These are phyloP conservation scores for Phyto melanocephala DNA, from an alignment of 2,888 invertebrate genomes.

Conservation along the genomic window DNA sequence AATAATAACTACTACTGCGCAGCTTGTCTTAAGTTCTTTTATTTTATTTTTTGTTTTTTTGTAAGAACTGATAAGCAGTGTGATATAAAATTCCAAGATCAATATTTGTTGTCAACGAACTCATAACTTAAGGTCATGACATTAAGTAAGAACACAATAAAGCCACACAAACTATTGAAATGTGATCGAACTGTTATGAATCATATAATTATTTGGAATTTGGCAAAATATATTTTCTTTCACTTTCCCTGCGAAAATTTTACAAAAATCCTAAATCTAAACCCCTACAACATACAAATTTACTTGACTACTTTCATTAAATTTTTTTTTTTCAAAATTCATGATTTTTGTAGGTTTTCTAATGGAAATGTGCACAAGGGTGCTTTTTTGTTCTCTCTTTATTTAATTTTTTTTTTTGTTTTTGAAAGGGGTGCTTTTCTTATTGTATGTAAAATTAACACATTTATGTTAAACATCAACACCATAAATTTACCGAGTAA, in stretches of 20 bases:
- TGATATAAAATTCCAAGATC: slow-evolving; percentile 17
- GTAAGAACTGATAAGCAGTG: too few species aligned
- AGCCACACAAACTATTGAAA: slow-evolving; percentile 38
- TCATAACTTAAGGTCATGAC: slow-evolving; percentile 47
- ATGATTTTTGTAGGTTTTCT: not conserved
- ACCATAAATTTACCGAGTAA: not conserved
- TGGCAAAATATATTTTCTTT: not conserved
- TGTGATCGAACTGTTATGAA: slow-evolving; percentile 61
- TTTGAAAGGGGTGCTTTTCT: not conserved
- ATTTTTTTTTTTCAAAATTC: not conserved
- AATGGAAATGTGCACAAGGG: not conserved
- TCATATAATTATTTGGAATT: slow-evolving; percentile 49
- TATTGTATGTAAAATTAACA: slow-evolving; percentile 38
- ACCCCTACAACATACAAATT: not conserved
- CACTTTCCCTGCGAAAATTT: too few species aligned
- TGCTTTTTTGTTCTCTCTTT: too few species aligned
- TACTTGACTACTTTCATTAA: too few species aligned
- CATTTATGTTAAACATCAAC: slow-evolving; percentile 35
- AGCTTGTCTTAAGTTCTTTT: slow-evolving; percentile 22
- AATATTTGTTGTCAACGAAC: slow-evolving; percentile 19
- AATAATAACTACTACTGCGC: slow-evolving; percentile 4
- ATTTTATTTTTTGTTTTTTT: not conserved
- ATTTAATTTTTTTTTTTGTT: too few species aligned
- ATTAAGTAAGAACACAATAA: slow-evolving; percentile 19
- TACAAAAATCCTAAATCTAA: not conserved